Conservation (phyloP, 2,797 vertebrate species). For the Parauchenoglanis punctatus region DNA sequence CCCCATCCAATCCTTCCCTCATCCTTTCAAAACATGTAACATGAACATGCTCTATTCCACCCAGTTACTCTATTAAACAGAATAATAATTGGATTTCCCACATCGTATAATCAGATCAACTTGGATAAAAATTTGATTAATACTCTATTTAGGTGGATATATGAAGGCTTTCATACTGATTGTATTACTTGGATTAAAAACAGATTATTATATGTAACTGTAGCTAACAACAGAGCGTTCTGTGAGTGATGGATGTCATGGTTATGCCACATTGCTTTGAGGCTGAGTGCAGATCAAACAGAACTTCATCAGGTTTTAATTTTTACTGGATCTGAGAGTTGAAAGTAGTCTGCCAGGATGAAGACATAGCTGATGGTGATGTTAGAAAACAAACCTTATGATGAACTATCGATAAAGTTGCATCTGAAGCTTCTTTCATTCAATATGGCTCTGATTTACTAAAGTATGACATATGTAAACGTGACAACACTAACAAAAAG, state of each 20-base stretch:
- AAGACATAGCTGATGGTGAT: neutral
- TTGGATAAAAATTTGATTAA: neutral
- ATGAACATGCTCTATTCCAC: neutral
- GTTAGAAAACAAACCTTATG: neutral
- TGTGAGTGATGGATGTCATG: neutral
- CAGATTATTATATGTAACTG: neutral
- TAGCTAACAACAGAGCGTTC: neutral
- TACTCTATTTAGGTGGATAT: neutral
- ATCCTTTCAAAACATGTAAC: neutral
- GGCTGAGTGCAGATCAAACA: conserved; percentile 29
- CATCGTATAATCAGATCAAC: neutral
- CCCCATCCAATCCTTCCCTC: neutral
- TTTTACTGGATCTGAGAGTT: conserved; percentile 12
- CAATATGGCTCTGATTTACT: neutral
- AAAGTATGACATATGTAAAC: neutral
- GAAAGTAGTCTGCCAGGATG: neutral
- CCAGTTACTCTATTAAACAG: neutral
- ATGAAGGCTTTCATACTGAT: neutral
- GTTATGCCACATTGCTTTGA: neutral
- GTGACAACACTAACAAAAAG: neutral
- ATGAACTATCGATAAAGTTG: neutral
- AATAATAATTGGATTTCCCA: neutral
- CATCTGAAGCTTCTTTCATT: neutral
- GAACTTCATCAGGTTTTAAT: neutral
- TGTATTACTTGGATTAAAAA: neutral